A percentile compares a stretch with the other conserved stretches of the same genome.
These are phyloP conservation scores for Euwallacea similis DNA, from an alignment of 1,140 invertebrate species.

Conservation along the genomic window DNA sequence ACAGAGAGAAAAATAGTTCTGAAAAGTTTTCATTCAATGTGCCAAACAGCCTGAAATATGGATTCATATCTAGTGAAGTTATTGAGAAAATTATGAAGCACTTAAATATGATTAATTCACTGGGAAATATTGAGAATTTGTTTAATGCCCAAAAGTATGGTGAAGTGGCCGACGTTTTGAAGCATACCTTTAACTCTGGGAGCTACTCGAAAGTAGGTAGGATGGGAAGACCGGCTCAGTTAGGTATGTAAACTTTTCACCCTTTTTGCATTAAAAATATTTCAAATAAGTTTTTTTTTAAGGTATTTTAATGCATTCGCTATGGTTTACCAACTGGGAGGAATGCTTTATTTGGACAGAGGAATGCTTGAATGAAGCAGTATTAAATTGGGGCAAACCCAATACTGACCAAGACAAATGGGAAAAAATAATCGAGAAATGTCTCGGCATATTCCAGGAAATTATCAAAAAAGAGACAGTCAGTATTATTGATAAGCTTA, in stretches of 20 bases:
- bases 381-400: slow-evolving; percentile 55
- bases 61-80: slow-evolving; percentile 53
- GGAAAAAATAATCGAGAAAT: slow-evolving; percentile 66
- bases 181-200: slow-evolving; percentile 57
- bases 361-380: slow-evolving; percentile 63
- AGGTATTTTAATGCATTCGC: slow-evolving; percentile 69
- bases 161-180: slow-evolving; percentile 66
- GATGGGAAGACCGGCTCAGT: slow-evolving; percentile 59
- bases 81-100: slow-evolving; percentile 57
- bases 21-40: slow-evolving; percentile 53
- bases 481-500: slow-evolving; percentile 58
- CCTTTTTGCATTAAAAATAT: not conserved
- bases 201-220: slow-evolving; percentile 48
- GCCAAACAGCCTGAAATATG: slow-evolving; percentile 59
- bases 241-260: slow-evolving; percentile 45
- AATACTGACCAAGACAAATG: slow-evolving; percentile 57
- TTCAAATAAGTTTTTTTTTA: not conserved
- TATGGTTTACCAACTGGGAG: slow-evolving; percentile 63
- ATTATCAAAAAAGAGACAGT: slow-evolving; percentile 64
- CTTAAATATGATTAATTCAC: slow-evolving; percentile 59
- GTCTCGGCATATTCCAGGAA: slow-evolving; percentile 68
- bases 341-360: slow-evolving; percentile 78
- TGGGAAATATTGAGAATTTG: slow-evolving; percentile 60
- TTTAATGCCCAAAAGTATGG: slow-evolving; percentile 65
- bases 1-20: slow-evolving; percentile 47